These are phyloP conservation scores for Limnephilus auricula DNA, from an alignment of 2,888 invertebrate species.

Conservation along the genomic window DNA sequence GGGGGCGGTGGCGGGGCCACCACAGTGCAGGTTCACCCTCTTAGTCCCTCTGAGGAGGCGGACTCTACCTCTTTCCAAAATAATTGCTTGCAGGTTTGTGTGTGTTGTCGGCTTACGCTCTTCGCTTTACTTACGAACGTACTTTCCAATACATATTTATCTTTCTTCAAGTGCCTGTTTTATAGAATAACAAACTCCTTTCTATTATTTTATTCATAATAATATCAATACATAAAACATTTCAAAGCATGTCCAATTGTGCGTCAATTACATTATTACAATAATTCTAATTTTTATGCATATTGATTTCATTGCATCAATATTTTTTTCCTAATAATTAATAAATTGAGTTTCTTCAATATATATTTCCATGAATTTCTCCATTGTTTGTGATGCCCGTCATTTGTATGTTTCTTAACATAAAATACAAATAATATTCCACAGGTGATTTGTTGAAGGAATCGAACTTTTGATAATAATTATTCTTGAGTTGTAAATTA, in stretches of 20 bases:
- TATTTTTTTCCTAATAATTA: not conserved
- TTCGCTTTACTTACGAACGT: not conserved
- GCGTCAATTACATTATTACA: not conserved
- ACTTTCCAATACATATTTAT: not conserved
- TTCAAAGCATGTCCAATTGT: not conserved
- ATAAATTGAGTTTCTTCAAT: not conserved
- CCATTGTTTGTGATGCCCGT: not conserved
- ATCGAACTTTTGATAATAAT: not conserved
- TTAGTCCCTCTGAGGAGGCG: conserved; percentile 83
- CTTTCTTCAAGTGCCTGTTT: not conserved
- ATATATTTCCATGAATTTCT: not conserved
- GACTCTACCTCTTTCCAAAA: conserved; percentile 74
- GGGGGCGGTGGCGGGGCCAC: conserved; percentile 66
- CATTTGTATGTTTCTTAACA: not conserved
- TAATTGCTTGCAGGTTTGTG: conserved; percentile 75
- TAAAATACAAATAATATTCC: not conserved
- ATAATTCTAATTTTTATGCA: not conserved
- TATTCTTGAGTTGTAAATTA: not conserved
- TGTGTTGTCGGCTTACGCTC: conserved; percentile 40
- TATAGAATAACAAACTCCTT: not conserved
- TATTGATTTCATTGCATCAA: not conserved
- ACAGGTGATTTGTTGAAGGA: no score
- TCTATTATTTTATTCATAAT: not conserved
- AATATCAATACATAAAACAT: not conserved
- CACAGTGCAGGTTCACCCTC: conserved; percentile 82